Base-by-base conservation (phyloP, 2,113 vertebrate genomes). In the Sylvia atricapilla region DNA sequence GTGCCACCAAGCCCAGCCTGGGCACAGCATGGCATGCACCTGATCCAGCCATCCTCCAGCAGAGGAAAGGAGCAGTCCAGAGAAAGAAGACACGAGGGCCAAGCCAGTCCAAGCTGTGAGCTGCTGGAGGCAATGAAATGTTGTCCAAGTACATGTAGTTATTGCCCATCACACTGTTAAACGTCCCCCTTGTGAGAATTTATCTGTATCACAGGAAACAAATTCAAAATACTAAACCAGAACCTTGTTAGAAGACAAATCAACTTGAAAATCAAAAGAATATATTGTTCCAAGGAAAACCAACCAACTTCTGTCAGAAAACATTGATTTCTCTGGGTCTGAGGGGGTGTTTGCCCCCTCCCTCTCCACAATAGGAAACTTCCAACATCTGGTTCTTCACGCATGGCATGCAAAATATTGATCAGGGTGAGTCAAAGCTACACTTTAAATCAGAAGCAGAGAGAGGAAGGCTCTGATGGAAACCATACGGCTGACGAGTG, bases 391-490 rank as follows among this genome's bases (percentile, higher is more conserved):
- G 98, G 98, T 98, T 98, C 98, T 99, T 99, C 98, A 99, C 98
- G 98, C 99, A 99, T 98, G 98, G 98, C 98, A 98, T 99, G 98
- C 97, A 98, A 98, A 99, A 98, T 99, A 99, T 99, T 98, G 99
- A 99, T 99, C 98, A 97, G 92, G 95, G 96, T 93, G 97, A 98
- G 98, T 98, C 98, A 98, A 98, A 98, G 98, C 98, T 97, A 97
- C 95, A 96, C 97, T 98, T 98, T 97, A 96, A 97, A 97, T 96
- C 74, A 97, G 95, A 97, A 97, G 95, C 92, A 97, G 95, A 95
- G 96, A 94, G 95, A 91, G 96, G 95, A 95, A 88, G 88, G 94
- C 96, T 98, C 97, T 97, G 95, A 98, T 96, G 97, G 94, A 94
- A 97, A 94, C 95, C 95, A 96, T 90, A 95, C 96, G 79, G 97